Evolutionary conservation across 2,888 invertebrate species (phyloP).

Genomic region (Dusona sp.): DNA sequence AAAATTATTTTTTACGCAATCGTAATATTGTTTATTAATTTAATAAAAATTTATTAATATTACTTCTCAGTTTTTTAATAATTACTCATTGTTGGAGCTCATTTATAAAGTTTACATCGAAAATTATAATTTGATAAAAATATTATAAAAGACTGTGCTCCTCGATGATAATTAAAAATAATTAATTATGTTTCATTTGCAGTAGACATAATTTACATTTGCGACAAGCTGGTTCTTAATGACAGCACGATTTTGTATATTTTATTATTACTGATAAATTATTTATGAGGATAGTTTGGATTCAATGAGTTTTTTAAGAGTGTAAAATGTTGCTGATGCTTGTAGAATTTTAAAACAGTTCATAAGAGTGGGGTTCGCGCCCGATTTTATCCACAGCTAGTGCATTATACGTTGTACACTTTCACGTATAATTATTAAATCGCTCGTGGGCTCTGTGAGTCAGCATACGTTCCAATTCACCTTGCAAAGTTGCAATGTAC

Average conservation of each 20-base stretch:
- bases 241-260: background rate
- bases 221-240: background rate
- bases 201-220: background rate
- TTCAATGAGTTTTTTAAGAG: background rate
- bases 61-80: too few species aligned
- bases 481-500: constrained; percentile 30
- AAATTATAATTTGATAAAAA: background rate
- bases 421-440: constrained; percentile 65
- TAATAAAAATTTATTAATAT: too few species aligned
- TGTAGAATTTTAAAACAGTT: constrained; percentile 2
- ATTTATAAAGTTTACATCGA: background rate
- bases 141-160: background rate
- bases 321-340: background rate
- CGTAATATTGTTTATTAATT: too few species aligned
- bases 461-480: constrained; percentile 56
- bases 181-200: background rate
- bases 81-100: too few species aligned
- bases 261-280: background rate
- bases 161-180: background rate
- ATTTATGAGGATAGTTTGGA: background rate
- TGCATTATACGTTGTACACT: constrained; percentile 37
- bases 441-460: constrained; percentile 62
- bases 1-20: too few species aligned
- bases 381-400: constrained; percentile 20
- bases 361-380: constrained; percentile 22